Evolutionary conservation across 1,140 invertebrate species (phyloP).

Genomic region (Oedothorax gibbosus): DNA sequence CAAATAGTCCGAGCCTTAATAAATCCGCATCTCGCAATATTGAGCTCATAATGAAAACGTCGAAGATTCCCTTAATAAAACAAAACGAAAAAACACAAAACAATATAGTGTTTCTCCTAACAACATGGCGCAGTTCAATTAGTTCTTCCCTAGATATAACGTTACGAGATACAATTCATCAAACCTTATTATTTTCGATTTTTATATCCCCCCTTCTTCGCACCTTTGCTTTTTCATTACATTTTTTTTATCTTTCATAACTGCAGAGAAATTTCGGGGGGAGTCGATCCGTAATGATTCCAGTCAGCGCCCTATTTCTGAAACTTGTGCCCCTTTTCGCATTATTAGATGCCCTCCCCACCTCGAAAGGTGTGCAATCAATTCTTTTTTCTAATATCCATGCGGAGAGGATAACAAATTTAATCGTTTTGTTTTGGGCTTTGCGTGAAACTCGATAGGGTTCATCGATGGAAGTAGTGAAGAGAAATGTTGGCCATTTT

Average conservation of each 20-base stretch:
- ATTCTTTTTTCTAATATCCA: neutral
- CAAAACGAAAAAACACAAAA: neutral
- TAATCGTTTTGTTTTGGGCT: too few species aligned
- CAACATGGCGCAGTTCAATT: slow-evolving; percentile 25
- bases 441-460: too few species aligned
- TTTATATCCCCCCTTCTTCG: neutral
- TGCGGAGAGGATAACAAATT: too few species aligned
- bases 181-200: slow-evolving; percentile 18
- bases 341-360: slow-evolving; percentile 11
- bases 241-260: neutral
- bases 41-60: neutral
- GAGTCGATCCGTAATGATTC: slow-evolving; percentile 16
- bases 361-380: slow-evolving; percentile 2
- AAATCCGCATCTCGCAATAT: neutral
- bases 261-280: neutral
- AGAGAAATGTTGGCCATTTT: too few species aligned
- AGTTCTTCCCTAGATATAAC: neutral
- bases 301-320: neutral
- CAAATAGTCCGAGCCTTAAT: neutral
- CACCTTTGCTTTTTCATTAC: neutral
- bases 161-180: slow-evolving; percentile 31
- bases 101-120: slow-evolving; percentile 2
- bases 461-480: too few species aligned
- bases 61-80: neutral
- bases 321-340: slow-evolving; percentile 6